Base-by-base conservation (phyloP, 2,797 vertebrate species). In the Sorex maritimensis region DNA sequence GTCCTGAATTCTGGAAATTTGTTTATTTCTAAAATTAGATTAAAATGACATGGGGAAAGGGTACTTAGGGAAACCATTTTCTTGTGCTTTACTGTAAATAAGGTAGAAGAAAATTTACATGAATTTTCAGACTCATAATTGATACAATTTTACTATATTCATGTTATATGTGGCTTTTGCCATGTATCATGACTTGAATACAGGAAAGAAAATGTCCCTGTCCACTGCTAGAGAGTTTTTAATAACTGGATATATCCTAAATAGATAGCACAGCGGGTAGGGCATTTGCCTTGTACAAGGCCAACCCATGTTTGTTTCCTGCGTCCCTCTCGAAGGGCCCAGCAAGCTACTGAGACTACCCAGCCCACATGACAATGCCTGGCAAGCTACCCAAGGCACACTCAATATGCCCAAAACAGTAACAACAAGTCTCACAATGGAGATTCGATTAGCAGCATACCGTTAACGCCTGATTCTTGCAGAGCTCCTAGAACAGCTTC, bases 401-500 rank as follows among this genome's bases (percentile, higher is more conserved):
- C 34, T 34, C 34, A 2, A 34, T 34, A 34, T 34, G 34, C 34
- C 34, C 1, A 34, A 34, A 34, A 34, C 34, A 34, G 34, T 34
- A 34, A 34, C 34, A 34, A 34, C 34, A 34, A 34, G 34, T 34
- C 34, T 34, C 34, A 34, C 34, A 34, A 34, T 34, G 34, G 34
- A 34, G 34, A 34, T 34, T 34, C 34, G 34, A 11, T 41, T 67
- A 86, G 86, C 1, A 86, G 67, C 58, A 82, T 49, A 67, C 46
- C 79, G n/a, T 58, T 58, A 83, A 2, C 17, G 68, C 46, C 68
- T 24, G 8, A 74, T 13, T 61, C 44, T 86, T 91, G n/a, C 4
- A 80, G 49, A 46, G 21, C 74, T 26, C 55, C 82, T 92, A 69
- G 34, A 55, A 84, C 78, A 80, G 79, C 14, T 71, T 93, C 28